Base-by-base conservation (phyloP, 1,140 invertebrate species). In the Papilio helenus region DNA sequence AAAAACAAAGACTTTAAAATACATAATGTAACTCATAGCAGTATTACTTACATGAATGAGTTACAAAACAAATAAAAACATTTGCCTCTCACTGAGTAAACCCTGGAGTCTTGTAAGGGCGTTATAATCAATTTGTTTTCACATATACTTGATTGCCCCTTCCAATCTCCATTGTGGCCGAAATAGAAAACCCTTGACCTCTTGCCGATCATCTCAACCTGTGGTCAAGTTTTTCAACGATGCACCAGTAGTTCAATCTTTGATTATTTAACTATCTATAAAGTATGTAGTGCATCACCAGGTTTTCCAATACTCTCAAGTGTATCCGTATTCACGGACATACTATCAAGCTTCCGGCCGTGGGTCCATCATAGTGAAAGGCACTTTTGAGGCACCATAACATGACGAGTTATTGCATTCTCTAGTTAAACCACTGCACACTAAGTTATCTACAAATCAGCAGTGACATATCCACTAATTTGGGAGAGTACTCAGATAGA, bases 331-430 rank as follows among this genome's bases (percentile, higher is more conserved):
- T 81, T 83, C 44, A 92, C 92, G 92, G 92, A 94, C 92, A 94
- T 88, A 94, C 93, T 90, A 91, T 94, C 93, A 92, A 94, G 92
- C 85, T 91, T 95, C 93, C 93, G 93, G 94, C 93, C 94, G 90
- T 85, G 92, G 93, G 90, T 94, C 93, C 93, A 88, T 91, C 87
- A 86, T 86, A 94, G 94, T 95, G 93, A 94, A 94, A 94, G 94
- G 93, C 92, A 94, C 92, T 84, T 87, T 83, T 91, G 94, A 95
- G 94, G 94, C 94, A 95, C 94, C 92, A 83, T 94, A 85, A 90
- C 87, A 84, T 93, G 94, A 95, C 93, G 94, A 95, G 94, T 95
- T 95, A 95, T 95, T 95, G 94, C 94, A 95, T 95, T 95, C 94
- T 95, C 89, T 89, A 85, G 85, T 82, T 82, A 86, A 86, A 85